Base-by-base conservation (phyloP, 1,140 invertebrate genomes). In the Hetaerina americana region DNA sequence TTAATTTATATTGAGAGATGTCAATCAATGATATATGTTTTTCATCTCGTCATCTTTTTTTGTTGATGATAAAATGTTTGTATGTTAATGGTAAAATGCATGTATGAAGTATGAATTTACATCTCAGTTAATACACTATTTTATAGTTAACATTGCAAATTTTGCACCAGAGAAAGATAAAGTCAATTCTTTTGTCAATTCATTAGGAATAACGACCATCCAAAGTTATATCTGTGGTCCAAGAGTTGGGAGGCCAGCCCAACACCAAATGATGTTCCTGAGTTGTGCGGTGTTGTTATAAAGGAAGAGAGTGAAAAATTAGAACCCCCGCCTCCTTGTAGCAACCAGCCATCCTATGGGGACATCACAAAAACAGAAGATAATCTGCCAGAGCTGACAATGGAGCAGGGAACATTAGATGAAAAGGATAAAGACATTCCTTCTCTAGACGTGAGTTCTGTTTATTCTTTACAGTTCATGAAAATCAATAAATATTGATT, bases 141-240 rank as follows among this genome's bases (percentile, higher is more conserved):
- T n/a, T n/a, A n/a, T n/a, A n/a, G n/a, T n/a, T n/a, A n/a, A n/a
- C n/a, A n/a, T n/a, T n/a, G n/a, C n/a, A n/a, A n/a, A n/a, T n/a
- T n/a, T n/a, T n/a, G n/a, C n/a, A n/a, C n/a, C n/a, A n/a, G n/a
- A n/a, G n/a, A n/a, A n/a, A n/a, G n/a, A n/a, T n/a, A n/a, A n/a
- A n/a, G n/a, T n/a, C n/a, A n/a, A n/a, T n/a, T 93, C 93, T 78
- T 80, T 93, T 72, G 26, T 68, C 25, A 22, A 69, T 66, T 69
- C 31, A 5, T 12, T 40, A 75, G 75, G 27, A 70, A 70, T n/a
- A 71, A 66, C 26, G 74, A 75, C 68, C 75, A 76, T 72, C 76
- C 77, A 29, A 78, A 78, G 74, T 76, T 79, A 15, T 93, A 93
- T 79, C 81, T 93, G 0, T 94, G 92, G 92, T 89, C 91, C 0